A percentile compares a stretch with the other conserved stretches of the same genome.
Conservation (phyloP, 2,113 vertebrate genomes). For the Thalassarche chlororhynchos region DNA sequence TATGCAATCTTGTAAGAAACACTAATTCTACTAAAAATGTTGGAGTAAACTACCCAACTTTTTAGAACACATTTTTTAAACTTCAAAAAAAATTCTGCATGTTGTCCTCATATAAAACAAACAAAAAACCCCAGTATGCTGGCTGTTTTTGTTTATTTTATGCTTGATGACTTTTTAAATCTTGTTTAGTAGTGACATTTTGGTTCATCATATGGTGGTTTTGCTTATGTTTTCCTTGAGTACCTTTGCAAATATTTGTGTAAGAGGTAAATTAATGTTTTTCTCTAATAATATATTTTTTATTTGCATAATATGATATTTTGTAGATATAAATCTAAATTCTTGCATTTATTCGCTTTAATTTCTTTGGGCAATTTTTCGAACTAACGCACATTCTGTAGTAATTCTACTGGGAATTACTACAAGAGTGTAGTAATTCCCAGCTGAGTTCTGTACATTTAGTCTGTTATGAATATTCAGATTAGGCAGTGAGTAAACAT, state of each 20-base stretch:
- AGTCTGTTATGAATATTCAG: conserved; percentile 41
- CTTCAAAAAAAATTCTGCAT: background rate
- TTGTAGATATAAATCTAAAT: background rate
- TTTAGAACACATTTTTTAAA: background rate
- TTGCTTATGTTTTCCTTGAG: background rate
- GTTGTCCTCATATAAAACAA: background rate
- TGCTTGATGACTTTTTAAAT: background rate
- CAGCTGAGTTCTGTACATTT: background rate
- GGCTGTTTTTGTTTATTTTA: background rate
- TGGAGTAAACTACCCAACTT: background rate
- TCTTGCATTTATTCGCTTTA: background rate
- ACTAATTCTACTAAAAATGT: background rate
- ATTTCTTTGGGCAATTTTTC: background rate
- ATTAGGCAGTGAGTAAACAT: conserved; percentile 39
- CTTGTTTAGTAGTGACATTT: background rate
- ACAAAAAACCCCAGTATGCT: background rate
- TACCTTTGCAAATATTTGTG: background rate
- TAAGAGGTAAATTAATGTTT: background rate
- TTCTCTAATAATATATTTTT: background rate
- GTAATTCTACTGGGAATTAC: background rate
- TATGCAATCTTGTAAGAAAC: background rate
- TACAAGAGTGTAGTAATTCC: background rate
- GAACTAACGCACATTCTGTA: background rate
- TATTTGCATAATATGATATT: background rate
- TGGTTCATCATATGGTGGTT: background rate